Base-by-base conservation (phyloP, 1,140 invertebrate genomes). In the Goniozus legneri region DNA sequence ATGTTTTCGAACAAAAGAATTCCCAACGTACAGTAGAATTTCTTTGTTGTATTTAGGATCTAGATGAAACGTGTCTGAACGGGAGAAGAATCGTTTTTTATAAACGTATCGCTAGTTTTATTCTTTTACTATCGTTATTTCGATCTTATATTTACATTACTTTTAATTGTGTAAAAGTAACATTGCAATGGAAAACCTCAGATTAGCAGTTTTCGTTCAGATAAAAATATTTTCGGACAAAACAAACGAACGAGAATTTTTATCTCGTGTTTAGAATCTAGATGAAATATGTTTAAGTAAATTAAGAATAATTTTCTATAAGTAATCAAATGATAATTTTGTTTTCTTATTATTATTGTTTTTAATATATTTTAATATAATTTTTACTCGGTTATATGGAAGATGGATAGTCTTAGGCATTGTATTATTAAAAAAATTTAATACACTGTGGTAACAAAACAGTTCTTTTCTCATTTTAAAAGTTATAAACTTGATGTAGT, bases 301-400 rank as follows among this genome's bases (percentile, higher is more conserved):
- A 2, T 2, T 27, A 18, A 45, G 8, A 45, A 21, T 39, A 6
- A 19, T 35, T 42, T 1, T 12, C 30, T 36, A n/a, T 18, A 36
- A n/a, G 20, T 20, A 37, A 12, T 21, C 12, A 20, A 44, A 12
- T 10, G n/a, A 24, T 27, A 20, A 8, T 21, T 32, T 14, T 10
- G 13, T 52, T 51, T 6, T 27, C 14, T 1, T 22, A 36, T 6
- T 38, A 35, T 42, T 21, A 14, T n/a, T 31, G 14, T 47, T 38
- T 27, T 18, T 30, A 32, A 43, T 21, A 38, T 40, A 10, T 43
- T 43, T 24, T 3, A 3, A 12, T 27, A 27, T 19, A 13, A 31
- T 33, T 30, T 41, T 44, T 41, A 2, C 27, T 13, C 1, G 6
- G 2, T 12, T 2, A 3, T 24, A 45, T 27, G 2, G 6, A 12